Percentiles rank a stretch among this genome's conserved stretches.
Conservation (phyloP, 2,113 vertebrate species). For the Platysternon megacephalum region DNA sequence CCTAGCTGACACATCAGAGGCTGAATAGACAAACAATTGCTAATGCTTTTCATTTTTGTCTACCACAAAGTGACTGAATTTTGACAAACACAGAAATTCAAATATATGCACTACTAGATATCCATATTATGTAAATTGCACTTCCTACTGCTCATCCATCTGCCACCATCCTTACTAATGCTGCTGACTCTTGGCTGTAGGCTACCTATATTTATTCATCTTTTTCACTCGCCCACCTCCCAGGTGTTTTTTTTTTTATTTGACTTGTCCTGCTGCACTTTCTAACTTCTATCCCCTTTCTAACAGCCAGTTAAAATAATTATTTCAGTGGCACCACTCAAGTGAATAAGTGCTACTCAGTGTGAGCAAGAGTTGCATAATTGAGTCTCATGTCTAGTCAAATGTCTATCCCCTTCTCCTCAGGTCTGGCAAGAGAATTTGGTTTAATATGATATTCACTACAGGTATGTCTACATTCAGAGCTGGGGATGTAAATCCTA, state of each 20-base stretch:
- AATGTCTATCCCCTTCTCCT: neutral
- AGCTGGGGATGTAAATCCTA: too few species aligned
- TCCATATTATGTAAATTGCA: neutral
- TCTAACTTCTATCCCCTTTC: neutral
- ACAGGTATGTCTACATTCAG: too few species aligned
- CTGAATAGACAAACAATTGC: neutral
- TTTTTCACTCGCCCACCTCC: neutral
- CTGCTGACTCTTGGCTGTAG: neutral
- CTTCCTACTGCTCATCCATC: neutral
- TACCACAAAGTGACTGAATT: neutral
- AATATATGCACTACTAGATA: neutral
- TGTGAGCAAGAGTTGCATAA: neutral
- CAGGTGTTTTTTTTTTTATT: too few species aligned
- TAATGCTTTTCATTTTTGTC: neutral
- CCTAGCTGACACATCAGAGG: neutral
- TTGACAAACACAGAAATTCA: neutral
- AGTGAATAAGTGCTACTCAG: neutral
- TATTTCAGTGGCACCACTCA: neutral
- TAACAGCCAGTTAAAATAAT: neutral
- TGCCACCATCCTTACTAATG: neutral
- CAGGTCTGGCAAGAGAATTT: neutral
- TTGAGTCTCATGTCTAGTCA: neutral
- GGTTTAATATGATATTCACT: neutral
- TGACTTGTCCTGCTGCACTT: neutral
- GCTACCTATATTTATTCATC: accelerated